Percentiles rank a stretch among this genome's conserved stretches.
Conservation (phyloP, 2,888 invertebrate genomes). For the Dysmachus trigonus region DNA sequence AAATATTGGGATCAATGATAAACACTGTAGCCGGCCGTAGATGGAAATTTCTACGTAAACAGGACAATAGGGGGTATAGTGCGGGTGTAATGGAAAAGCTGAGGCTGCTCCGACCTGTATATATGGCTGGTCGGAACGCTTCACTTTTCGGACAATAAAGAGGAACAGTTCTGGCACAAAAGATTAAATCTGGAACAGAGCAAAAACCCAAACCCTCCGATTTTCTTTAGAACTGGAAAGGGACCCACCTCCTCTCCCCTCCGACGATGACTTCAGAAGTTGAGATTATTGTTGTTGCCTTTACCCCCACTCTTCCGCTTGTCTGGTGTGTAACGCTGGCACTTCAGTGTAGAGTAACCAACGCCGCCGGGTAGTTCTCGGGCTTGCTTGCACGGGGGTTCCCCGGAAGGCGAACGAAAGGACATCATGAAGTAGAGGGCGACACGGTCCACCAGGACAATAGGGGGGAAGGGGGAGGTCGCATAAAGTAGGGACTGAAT, state of each 20-base stretch:
- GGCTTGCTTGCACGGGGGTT: not conserved
- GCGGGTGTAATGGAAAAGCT: not conserved
- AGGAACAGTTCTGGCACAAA: not conserved
- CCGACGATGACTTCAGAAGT: not conserved
- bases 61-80: not conserved
- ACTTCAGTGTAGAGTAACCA: slow-evolving; percentile 19
- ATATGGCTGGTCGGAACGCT: not conserved
- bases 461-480: not conserved
- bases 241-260: not conserved
- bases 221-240: not conserved
- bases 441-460: not conserved
- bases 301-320: not conserved
- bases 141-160: slow-evolving; percentile 2
- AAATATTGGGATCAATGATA: slow-evolving; percentile 47
- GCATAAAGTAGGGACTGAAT: not conserved
- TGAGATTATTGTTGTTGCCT: not conserved
- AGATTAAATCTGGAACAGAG: slow-evolving; percentile 13
- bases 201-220: not conserved
- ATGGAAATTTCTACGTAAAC: slow-evolving; percentile 25
- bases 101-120: not conserved
- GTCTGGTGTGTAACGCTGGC: not conserved
- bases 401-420: not conserved
- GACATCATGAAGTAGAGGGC: not conserved
- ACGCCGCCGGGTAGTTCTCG: not conserved
- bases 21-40: slow-evolving; percentile 34